Percentiles rank a stretch among this genome's conserved stretches.
Evolutionary conservation across 2,113 vertebrate genomes (phyloP).

Genomic region (Rhodinocichla rosea): DNA sequence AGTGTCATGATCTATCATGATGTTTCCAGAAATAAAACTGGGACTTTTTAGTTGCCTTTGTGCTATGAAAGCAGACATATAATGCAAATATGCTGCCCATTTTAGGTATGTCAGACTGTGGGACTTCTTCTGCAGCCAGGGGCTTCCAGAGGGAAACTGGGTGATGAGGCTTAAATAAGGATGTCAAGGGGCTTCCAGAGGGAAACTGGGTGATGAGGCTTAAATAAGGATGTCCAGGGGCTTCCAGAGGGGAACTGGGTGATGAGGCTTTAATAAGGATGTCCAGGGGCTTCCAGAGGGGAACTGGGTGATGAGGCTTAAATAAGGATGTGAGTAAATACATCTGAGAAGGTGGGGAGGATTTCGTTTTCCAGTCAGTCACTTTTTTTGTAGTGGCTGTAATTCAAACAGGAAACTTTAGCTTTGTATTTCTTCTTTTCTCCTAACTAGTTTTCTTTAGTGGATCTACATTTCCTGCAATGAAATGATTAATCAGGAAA

Average conservation of each 20-base stretch:
- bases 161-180: neutral
- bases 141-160: slow-evolving; percentile 42
- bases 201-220: neutral
- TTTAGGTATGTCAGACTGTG: slow-evolving; percentile 14
- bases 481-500: neutral
- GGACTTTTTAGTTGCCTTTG: slow-evolving; percentile 23
- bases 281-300: neutral
- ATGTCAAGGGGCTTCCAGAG: too few species aligned
- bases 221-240: slow-evolving; percentile 7
- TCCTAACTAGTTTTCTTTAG: neutral
- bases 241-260: neutral
- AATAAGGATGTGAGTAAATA: neutral
- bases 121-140: neutral
- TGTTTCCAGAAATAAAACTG: slow-evolving; percentile 33
- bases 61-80: neutral
- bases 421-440: neutral
- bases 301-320: neutral
- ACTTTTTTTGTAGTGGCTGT: neutral
- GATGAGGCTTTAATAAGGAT: neutral
- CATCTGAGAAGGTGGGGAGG: neutral
- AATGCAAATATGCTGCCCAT: neutral
- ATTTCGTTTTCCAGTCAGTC: neutral
- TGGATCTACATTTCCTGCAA: neutral
- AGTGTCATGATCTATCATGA: neutral
- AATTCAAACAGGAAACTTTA: neutral